Evolutionary conservation across 2,113 vertebrate species (phyloP).

Genomic region (Podarcis cretensis): DNA sequence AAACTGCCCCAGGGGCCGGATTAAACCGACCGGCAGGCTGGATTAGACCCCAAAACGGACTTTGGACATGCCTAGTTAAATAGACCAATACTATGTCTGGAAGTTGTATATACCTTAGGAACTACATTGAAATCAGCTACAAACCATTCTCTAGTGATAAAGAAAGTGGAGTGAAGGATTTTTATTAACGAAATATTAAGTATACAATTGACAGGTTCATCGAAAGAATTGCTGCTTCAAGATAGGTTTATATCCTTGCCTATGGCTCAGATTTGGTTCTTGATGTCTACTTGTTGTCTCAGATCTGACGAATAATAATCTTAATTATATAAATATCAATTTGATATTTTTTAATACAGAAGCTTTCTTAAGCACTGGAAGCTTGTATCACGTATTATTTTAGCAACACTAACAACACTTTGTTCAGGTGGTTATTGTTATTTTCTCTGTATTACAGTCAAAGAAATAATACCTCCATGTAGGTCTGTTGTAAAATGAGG

Average conservation of each 20-base stretch:
- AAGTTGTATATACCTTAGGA: slow-evolving; percentile 32
- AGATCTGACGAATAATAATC: not conserved
- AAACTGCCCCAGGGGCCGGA: too few species aligned
- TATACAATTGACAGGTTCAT: not conserved
- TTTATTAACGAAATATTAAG: not conserved
- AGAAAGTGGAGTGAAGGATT: slow-evolving; percentile 1
- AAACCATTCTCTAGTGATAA: slow-evolving; percentile 1
- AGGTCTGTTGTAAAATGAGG: too few species aligned
- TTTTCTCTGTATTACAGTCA: too few species aligned
- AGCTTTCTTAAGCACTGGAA: not conserved
- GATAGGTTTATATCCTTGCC: not conserved
- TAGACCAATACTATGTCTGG: not conserved
- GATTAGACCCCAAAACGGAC: too few species aligned
- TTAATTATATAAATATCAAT: not conserved
- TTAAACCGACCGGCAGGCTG: too few species aligned
- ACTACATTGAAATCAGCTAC: slow-evolving; percentile 12
- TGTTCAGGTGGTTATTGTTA: not conserved
- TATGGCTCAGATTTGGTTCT: not conserved
- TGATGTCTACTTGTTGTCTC: not conserved
- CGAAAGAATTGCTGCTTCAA: not conserved
- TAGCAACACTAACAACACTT: not conserved
- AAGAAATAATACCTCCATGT: not conserved
- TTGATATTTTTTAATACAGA: not conserved
- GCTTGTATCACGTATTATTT: not conserved
- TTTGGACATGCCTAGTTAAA: slow-evolving; percentile 1